Base-by-base conservation (phyloP, 2,888 invertebrate genomes). In the Syrista parreyssii region DNA sequence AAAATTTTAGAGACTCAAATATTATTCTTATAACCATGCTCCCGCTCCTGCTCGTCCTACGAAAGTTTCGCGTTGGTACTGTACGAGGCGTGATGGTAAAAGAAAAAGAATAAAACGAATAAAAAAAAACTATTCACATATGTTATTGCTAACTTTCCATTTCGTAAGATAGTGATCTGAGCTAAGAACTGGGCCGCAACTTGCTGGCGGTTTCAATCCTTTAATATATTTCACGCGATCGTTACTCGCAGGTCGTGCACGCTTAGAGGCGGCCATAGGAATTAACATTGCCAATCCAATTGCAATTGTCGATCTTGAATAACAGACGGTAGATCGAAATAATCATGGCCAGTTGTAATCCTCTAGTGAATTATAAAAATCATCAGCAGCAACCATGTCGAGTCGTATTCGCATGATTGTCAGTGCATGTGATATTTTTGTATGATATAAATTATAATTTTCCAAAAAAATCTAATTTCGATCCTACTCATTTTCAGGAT, bases 81-180 rank as follows among this genome's bases (percentile, higher is more conserved):
- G 40, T 40, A 40, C 15, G 40, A 6, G 55, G 2, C 23, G 55
- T 55, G 55, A 55, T 55, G 55, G 23, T 55, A 23, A 9, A 55
- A 55, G 12, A 15, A 40, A 40, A 15, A 15, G 15, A 40, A 9
- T 3, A 23, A 55, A 55, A 9, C 4, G 15, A 15, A 55, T 15
- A 55, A 11, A 36, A 36, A 36, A 15, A 55, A 23, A 23, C 55
- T 23, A 23, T 55, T 55, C 55, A 55, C 9, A 55, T 55, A 55
- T 23, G 55, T 55, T 55, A 55, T 55, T 55, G 40, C 75, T 23
- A 55, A 77, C 77, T 77, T 77, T 77, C 77, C 77, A 77, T 77
- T 77, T 35, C 77, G 75, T 68, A 76, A 76, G 40, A 15, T 33
- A 30, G 40, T 34, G 30, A 55, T 55, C 55, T 55, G 23, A 6